These are phyloP conservation scores for Aplysia californica DNA, from an alignment of 1,140 invertebrate species.

Conservation along the genomic window DNA sequence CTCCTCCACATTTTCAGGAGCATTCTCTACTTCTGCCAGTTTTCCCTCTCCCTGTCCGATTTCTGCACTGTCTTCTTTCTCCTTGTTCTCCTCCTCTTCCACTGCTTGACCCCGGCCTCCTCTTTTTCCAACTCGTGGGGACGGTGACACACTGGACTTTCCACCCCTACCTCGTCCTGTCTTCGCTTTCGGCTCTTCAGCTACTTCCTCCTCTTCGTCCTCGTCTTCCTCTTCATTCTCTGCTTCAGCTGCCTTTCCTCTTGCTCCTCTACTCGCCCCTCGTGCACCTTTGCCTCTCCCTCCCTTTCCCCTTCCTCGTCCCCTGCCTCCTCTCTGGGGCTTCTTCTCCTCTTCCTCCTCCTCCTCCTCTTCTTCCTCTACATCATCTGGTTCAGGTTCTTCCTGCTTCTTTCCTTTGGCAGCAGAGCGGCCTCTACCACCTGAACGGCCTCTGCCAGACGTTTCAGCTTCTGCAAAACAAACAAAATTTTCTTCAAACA, in stretches of 20 bases:
- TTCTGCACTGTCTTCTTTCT: too few relatives aligned
- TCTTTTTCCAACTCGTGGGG: too few relatives aligned
- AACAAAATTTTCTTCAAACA: too few relatives aligned
- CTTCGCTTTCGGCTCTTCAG: constrained; percentile 8
- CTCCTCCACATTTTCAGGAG: too few relatives aligned
- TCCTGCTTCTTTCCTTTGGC: constrained; percentile 25
- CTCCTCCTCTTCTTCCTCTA: constrained; percentile 17
- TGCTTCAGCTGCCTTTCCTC: constrained; percentile 18
- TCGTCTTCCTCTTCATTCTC: constrained; percentile 29
- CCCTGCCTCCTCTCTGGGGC: not conserved
- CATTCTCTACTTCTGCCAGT: too few relatives aligned
- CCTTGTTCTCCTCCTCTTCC: too few relatives aligned
- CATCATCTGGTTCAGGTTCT: constrained; percentile 10
- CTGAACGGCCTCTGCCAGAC: constrained; percentile 7
- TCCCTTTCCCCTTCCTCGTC: constrained; percentile 23
- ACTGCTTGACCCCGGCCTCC: too few relatives aligned
- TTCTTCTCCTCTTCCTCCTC: not conserved
- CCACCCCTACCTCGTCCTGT: too few relatives aligned
- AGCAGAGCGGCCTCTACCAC: constrained; percentile 14
- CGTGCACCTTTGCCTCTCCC: constrained; percentile 5
- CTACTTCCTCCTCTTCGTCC: constrained; percentile 16
- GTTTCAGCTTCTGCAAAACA: not conserved
- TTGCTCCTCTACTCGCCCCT: constrained; percentile 6
- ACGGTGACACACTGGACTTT: too few relatives aligned
- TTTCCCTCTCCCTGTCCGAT: too few relatives aligned